A percentile compares a stretch with the other conserved stretches of the same genome.
These are phyloP conservation scores for Rhaphigaster nebulosa DNA, from an alignment of 2,888 invertebrate species.

Conservation along the genomic window DNA sequence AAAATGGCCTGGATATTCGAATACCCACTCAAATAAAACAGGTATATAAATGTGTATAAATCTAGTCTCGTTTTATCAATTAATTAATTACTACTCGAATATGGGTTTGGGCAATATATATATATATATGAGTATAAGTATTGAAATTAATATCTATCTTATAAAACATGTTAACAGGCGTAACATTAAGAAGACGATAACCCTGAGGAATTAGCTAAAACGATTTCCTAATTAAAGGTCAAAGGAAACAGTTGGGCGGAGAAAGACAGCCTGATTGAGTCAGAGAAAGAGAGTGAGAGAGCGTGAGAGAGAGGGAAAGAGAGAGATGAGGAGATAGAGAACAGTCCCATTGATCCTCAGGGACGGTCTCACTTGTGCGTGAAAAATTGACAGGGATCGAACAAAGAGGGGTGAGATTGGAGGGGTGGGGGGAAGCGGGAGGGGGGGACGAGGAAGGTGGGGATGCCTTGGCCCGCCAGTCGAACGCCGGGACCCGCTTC, in stretches of 20 bases:
- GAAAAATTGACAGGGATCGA: slow-evolving; percentile 65
- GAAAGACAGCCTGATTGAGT: slow-evolving; percentile 22
- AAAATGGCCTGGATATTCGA: too few relatives aligned
- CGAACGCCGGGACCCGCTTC: background rate
- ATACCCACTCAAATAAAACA: too few relatives aligned
- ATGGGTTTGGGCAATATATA: background rate
- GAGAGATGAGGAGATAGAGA: slow-evolving; percentile 3
- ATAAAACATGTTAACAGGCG: background rate
- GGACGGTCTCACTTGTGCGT: slow-evolving; percentile 63
- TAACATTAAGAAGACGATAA: background rate
- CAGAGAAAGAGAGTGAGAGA: background rate
- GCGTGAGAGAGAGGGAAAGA: slow-evolving; percentile 11
- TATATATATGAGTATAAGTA: background rate
- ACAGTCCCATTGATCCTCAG: slow-evolving; percentile 60
- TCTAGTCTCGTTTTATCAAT: too few relatives aligned
- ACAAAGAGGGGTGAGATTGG: slow-evolving; percentile 61
- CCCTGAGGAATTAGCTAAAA: background rate
- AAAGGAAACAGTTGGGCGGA: background rate
- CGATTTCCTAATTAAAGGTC: slow-evolving; percentile 27
- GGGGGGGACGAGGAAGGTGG: slow-evolving; percentile 59
- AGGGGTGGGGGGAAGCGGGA: slow-evolving; percentile 63
- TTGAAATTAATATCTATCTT: background rate
- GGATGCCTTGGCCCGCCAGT: slow-evolving; percentile 49
- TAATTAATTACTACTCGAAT: too few relatives aligned
- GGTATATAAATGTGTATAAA: too few relatives aligned